Base-by-base conservation (phyloP, 2,113 vertebrate genomes). In the Sigmodon hispidus region DNA sequence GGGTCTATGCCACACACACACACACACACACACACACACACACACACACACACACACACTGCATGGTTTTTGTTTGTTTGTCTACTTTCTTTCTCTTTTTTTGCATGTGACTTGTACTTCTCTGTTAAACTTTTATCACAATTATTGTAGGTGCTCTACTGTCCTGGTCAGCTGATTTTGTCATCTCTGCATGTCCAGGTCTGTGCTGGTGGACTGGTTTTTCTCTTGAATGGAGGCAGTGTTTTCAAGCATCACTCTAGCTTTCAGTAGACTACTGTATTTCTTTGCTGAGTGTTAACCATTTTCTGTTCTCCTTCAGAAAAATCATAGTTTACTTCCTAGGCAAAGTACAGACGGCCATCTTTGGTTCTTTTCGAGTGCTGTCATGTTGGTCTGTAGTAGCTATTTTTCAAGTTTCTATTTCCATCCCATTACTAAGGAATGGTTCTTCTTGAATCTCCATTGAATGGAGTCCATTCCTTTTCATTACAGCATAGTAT, bases 311-410 rank as follows among this genome's bases (percentile, higher is more conserved):
- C 26, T 86, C 81, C 26, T 85, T 72, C 48, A 69, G 90, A 80
- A 16, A 89, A 81, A 11, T 76, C 61, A 88, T 72, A 50, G 52
- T 80, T 84, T 90, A 7, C 63, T 86, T 94, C 91, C 10, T 31
- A 89, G 40, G 16, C 86, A 67, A 75, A 36, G 76, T 93, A 75
- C 21, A 87, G 63, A 0, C 48, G 43, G 45, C 89, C 31, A 83
- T 93, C 11, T 67, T 83, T 26, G 29, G 61, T 87, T 87, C 59
- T 93, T 95, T 94, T 72, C 69, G 93, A 26, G 29, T 72, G 67
- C 75, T 72, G 90, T 34, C 40, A 67, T 1, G 45, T 86, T 16
- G 2, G 13, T 89, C 12, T 61, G 22, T 1, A 43, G 24, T 87
- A 87, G 80, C 36, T 9, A 24, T 91, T 91, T 45, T 88, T 80